Evolutionary conservation across 2,888 invertebrate species (phyloP), one percentile per base, ranked within the genome.

Genomic region (Tenthredo distinguenda): DNA sequence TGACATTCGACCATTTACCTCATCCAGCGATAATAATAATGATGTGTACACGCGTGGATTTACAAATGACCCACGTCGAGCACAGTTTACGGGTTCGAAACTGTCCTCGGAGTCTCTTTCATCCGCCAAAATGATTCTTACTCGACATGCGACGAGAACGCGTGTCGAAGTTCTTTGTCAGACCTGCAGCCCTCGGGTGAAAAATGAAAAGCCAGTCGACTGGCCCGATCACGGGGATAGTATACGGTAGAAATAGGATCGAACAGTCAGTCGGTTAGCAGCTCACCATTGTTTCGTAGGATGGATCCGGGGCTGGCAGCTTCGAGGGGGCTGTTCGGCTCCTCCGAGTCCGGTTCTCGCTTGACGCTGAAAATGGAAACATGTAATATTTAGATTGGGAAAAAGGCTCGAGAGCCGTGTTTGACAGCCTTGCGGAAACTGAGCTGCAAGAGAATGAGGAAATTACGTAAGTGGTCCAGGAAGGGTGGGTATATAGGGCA

Each of bases 231-330:
- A n/a, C 31, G 1, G 6, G 68, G 26, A 15, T 55, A n/a, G 55
- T 55, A 7, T n/a, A 26, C 12, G 34, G 34, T 55, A 10, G 37
- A 37, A 72, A 43, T 40, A 12, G 21, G 2, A 21, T 43, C 47
- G 12, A 43, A 43, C 26, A 12, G 21, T 26, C 26, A 3, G 31
- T 18, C 50, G 55, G n/a, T 31, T 43, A 47, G 10, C 21, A 86
- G 91, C 93, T 93, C 89, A 93, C 93, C 93, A 90, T 91, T 93
- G 91, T 92, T 93, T 90, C 92, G 93, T 87, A 93, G 89, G 89
- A 93, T 93, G 86, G 93, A 93, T 85, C 92, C 92, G 83, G 93
- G 93, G 89, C 93, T 93, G 89, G 92, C 91, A 85, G 93, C 92
- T 90, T 93, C 93, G 86, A 93, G 90, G 90, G 93, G 93, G 89